These are phyloP conservation scores for Virgularia gustaviana DNA, from an alignment of 92 coral and sea anemone genomes.

Conservation along the genomic window DNA sequence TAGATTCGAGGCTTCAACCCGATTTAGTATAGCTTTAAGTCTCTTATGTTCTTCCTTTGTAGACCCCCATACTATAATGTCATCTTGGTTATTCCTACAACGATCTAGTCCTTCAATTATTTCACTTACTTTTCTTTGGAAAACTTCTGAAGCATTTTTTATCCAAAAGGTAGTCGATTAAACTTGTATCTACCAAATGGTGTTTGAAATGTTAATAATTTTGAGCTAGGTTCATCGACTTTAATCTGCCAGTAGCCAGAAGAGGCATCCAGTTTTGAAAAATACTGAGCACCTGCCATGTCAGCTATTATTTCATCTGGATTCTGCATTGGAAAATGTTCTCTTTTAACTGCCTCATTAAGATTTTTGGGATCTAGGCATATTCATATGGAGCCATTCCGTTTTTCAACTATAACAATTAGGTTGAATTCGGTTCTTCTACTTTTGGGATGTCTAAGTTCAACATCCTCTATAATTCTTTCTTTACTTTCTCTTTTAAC, in stretches of 20 bases:
- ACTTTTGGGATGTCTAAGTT: slow-evolving; percentile 4
- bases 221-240: slow-evolving; percentile 13
- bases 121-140: slow-evolving; percentile 16
- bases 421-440: slow-evolving; percentile 1
- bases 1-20: not conserved
- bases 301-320: slow-evolving; percentile 15
- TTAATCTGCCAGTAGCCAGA: slow-evolving; percentile 13
- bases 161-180: not conserved
- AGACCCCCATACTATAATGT: slow-evolving; percentile 7
- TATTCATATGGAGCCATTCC: slow-evolving; percentile 19
- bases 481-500: slow-evolving; percentile 5
- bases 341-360: slow-evolving; percentile 14
- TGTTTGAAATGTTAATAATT: not conserved
- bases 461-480: not conserved
- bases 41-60: slow-evolving; percentile 10
- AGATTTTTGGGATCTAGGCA: slow-evolving; percentile 28
- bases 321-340: slow-evolving; percentile 14
- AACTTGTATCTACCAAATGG: slow-evolving; percentile 2
- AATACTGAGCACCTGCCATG: slow-evolving; percentile 4
- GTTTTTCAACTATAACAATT: slow-evolving; percentile 17
- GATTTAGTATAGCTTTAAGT: slow-evolving; percentile 6
- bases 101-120: not conserved
- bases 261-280: slow-evolving; percentile 15
- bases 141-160: slow-evolving; percentile 6
- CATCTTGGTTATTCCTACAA: slow-evolving; percentile 13